Evolutionary conservation across 2,888 invertebrate genomes (phyloP), one percentile per base, ranked within the genome.

Genomic region (Actias luna): DNA sequence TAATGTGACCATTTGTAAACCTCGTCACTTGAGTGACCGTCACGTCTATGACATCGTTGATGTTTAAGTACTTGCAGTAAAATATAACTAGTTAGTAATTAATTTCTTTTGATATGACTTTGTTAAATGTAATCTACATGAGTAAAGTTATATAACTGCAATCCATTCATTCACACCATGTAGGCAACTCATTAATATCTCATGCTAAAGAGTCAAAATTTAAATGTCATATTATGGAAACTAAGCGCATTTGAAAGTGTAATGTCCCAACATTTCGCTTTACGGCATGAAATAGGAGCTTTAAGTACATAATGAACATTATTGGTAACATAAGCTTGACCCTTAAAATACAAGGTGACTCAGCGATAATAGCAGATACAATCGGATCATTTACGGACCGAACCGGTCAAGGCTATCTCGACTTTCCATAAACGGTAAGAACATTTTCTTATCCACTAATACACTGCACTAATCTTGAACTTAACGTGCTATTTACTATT

Each of bases 401-500:
- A 72, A 63, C 69, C 85, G 88, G 87, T 80, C 87, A 88, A 87
- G 88, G 88, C 80, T 83, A 76, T 64, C 60, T 66, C 70, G 73
- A 65, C 67, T 66, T 71, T 64, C 69, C 69, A 71, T 65, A 67
- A 75, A 75, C 76, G 79, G 77, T 69, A 72, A 63, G 65, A 78
- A 82, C 80, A 79, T 75, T 74, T 81, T 73, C 79, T 81, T 82
- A 81, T 82, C 84, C 79, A 74, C 76, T 71, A 74, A 73, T 68
- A 70, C 67, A 61, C 69, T 72, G 74, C 79, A 78, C 80, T 78
- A 78, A 80, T 83, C 83, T 83, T 84, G 80, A 84, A 87, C 84
- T 81, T 88, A 86, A 90, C 87, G 85, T 88, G 88, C 89, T 84
- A 89, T 89, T 85, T 87, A 85, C 82, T 80, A 84, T 85, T 89